Percentiles rank a stretch among this genome's conserved stretches.
Evolutionary conservation across 1,140 invertebrate genomes (phyloP).

Genomic region (Pogonognathellus flavescens): DNA sequence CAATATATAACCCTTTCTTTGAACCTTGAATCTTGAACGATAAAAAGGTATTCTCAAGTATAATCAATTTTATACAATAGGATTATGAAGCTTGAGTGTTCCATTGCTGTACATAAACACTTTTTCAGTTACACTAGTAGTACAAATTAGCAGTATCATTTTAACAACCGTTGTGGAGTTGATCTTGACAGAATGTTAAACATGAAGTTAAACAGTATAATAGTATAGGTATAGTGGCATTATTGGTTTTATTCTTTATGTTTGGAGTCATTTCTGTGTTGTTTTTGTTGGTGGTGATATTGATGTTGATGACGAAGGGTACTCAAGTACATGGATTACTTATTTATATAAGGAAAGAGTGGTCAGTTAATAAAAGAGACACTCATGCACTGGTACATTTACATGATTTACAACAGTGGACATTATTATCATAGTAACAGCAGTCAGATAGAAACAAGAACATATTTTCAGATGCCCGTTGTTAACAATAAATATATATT

Average conservation of each 20-base stretch:
- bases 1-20: too few species aligned
- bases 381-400: slow-evolving; percentile 6
- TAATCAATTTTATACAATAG: too few species aligned
- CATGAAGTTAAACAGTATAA: too few species aligned
- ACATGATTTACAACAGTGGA: neutral
- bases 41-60: too few species aligned
- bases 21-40: too few species aligned
- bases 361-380: slow-evolving; percentile 28
- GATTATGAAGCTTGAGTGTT: too few species aligned
- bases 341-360: neutral
- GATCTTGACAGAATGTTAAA: too few species aligned
- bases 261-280: neutral
- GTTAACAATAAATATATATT: slow-evolving; percentile 24
- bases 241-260: neutral
- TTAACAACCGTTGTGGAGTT: too few species aligned
- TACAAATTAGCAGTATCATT: too few species aligned
- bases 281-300: neutral
- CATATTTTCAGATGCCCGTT: slow-evolving; percentile 9
- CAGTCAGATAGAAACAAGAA: slow-evolving; percentile 37
- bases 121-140: too few species aligned
- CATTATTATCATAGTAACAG: slow-evolving; percentile 24
- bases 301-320: neutral
- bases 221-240: too few species aligned
- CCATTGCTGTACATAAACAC: too few species aligned
- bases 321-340: neutral